Evolutionary conservation across 1,140 invertebrate genomes (phyloP).

Genomic region (Drosophila lacteicornis): DNA sequence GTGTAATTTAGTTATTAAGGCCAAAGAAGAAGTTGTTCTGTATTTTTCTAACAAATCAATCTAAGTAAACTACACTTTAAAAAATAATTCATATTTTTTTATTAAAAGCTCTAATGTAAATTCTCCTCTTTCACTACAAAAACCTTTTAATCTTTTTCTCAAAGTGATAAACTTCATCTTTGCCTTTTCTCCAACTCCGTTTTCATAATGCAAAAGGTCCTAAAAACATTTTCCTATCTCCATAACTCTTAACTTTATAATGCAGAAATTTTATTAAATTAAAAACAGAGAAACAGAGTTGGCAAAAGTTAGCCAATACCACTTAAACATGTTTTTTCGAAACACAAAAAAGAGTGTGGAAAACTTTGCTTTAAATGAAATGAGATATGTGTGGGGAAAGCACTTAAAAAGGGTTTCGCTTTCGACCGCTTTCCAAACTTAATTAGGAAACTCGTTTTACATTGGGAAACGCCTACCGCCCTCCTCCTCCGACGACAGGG

Average conservation of each 20-base stretch:
- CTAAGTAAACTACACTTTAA: neutral
- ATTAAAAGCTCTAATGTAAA: neutral
- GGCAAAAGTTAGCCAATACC: slow-evolving; percentile 59
- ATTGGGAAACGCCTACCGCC: neutral
- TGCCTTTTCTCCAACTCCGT: neutral
- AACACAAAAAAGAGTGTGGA: slow-evolving; percentile 22
- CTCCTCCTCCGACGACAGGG: neutral
- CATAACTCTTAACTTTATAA: slow-evolving; percentile 57
- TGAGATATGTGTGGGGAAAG: slow-evolving; percentile 53
- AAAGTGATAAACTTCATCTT: neutral
- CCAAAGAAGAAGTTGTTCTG: neutral
- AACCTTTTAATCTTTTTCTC: neutral
- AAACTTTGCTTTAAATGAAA: slow-evolving; percentile 69
- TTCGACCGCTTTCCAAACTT: slow-evolving; percentile 50
- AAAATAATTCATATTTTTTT: neutral
- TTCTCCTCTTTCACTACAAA: neutral
- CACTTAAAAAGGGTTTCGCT: slow-evolving; percentile 67
- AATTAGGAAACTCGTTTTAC: slow-evolving; percentile 68
- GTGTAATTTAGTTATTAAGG: no score
- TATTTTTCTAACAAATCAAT: neutral
- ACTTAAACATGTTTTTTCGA: slow-evolving; percentile 50
- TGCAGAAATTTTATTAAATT: slow-evolving; percentile 54
- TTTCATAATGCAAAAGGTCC: neutral
- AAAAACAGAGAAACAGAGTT: slow-evolving; percentile 5
- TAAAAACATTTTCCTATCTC: slow-evolving; percentile 14